A percentile compares a stretch with the other conserved stretches of the same genome.
These are phyloP conservation scores for Cranoglanis bouderius DNA, from an alignment of 2,113 vertebrate genomes.

Conservation along the genomic window DNA sequence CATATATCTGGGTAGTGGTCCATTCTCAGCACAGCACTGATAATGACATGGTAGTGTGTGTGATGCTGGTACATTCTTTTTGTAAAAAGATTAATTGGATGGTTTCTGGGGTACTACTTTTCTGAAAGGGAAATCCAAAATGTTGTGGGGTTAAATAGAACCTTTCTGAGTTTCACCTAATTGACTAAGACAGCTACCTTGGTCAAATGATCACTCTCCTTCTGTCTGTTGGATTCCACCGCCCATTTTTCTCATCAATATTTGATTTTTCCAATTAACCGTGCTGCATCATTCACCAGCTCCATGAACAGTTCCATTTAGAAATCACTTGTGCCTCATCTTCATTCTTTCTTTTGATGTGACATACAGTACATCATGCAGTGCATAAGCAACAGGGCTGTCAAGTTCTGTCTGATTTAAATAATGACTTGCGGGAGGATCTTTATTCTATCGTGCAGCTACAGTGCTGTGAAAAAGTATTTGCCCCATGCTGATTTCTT, in stretches of 20 bases:
- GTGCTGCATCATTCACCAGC: conserved; percentile 30
- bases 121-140: neutral
- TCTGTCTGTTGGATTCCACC: neutral
- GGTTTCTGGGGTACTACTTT: neutral
- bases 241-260: conserved; percentile 5
- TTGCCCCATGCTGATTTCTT: too few species aligned
- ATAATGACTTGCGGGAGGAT: neutral
- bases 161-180: neutral
- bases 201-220: neutral
- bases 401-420: conserved; percentile 5
- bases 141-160: neutral
- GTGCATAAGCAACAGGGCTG: neutral
- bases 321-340: conserved; percentile 15
- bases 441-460: neutral
- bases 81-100: neutral
- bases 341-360: neutral
- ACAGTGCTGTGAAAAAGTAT: too few species aligned
- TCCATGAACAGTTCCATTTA: conserved; percentile 34
- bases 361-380: neutral
- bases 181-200: neutral
- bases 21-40: neutral
- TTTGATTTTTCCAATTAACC: conserved; percentile 25
- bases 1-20: neutral
- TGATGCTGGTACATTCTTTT: neutral
- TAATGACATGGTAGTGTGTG: neutral